Base-by-base conservation (phyloP, 1,140 invertebrate species). In the Tenebrio molitor region DNA sequence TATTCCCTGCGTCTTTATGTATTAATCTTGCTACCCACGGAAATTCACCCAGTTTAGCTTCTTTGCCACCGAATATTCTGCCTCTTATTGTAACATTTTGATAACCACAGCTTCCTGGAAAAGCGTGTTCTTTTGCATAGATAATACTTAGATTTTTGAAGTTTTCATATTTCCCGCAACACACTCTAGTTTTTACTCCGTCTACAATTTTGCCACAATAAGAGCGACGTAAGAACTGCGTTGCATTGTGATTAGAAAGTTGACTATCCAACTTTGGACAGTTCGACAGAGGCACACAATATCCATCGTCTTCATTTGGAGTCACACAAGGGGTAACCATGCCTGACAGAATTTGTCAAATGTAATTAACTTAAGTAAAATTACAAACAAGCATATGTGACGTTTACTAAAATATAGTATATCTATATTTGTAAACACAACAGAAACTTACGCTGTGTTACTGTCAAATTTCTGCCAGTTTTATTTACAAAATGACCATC, bases 41-140 rank as follows among this genome's bases (percentile, higher is more conserved):
- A 74, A 86, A 88, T 75, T 88, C 87, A n/a, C 86, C 84, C 2
- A 87, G 72, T 0, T 76, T 76, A 0, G 87, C 74, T 70, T 84
- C 81, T 12, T 62, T 74, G 1, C 82, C 82, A 14, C 80, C 81
- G 17, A 80, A 53, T 50, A 83, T 82, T 58, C 78, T 65, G 16
- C 62, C 67, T 50, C 53, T 67, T 1, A 81, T 39, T 8, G 73
- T 64, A 1, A 74, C 65, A 12, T 62, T 76, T 63, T 82, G 80
- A 15, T 44, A 71, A 0, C 81, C 81, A 33, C 81, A 82, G 29
- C 68, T 65, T 64, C 74, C 73, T 5, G 81, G 81, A 12, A 82
- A 70, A 2, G 76, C 17, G 19, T 58, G 14, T 36, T 21, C 17
- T 29, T 23, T 12, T 10, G 15, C 46, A 4, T 10, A 12, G 16